Conservation (phyloP, 1,140 invertebrate species). For the Anthonomus grandis region DNA sequence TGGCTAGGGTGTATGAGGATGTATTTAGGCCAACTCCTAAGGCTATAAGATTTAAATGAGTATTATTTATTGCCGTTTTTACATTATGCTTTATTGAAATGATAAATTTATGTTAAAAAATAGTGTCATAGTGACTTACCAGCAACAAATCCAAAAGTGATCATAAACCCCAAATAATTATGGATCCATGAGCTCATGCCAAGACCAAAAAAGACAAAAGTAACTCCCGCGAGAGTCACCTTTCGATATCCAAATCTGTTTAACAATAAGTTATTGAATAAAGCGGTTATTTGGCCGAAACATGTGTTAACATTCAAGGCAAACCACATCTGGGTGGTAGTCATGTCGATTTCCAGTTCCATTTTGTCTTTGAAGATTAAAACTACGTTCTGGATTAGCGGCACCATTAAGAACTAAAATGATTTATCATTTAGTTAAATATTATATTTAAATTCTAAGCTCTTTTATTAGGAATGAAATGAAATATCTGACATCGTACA, state of each 20-base stretch:
- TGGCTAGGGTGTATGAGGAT: constrained; percentile 54
- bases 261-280: constrained; percentile 64
- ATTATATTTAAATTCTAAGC: no score
- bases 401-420: constrained; percentile 59
- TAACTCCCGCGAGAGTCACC: constrained; percentile 56
- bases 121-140: no score
- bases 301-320: constrained; percentile 65
- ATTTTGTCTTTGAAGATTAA: constrained; percentile 64
- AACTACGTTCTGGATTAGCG: constrained; percentile 63
- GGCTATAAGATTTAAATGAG: no score
- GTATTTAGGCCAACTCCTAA: constrained; percentile 58
- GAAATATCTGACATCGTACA: neutral
- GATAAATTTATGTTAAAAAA: no score
- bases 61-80: no score
- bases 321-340: constrained; percentile 59
- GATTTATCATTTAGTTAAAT: no score
- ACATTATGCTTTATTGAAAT: no score
- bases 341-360: constrained; percentile 54
- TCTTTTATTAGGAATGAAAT: neutral
- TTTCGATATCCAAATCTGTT: constrained; percentile 62
- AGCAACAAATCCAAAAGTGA: constrained; percentile 62
- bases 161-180: constrained; percentile 57
- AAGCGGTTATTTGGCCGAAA: constrained; percentile 57
- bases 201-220: constrained; percentile 55
- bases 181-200: constrained; percentile 56